Evolutionary conservation across 2,888 invertebrate genomes (phyloP).

Genomic region (Acronicta leporina): DNA sequence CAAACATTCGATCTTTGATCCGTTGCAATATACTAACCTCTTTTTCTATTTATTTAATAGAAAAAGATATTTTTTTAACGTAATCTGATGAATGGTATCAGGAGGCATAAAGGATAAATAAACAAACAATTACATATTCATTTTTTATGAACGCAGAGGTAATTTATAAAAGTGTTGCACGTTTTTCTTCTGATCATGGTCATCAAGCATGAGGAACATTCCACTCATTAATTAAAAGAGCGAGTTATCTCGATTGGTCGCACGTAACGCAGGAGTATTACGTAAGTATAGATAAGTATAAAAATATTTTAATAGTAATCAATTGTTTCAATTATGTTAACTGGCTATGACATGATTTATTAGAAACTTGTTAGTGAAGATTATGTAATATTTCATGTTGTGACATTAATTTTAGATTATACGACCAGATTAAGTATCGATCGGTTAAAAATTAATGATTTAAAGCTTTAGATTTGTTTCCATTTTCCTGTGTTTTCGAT

Average conservation of each 20-base stretch:
- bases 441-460: neutral
- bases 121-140: too few species aligned
- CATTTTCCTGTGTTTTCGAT: neutral
- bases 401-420: neutral
- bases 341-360: neutral
- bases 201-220: neutral
- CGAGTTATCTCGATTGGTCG: neutral
- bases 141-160: too few species aligned
- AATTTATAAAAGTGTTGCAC: too few species aligned
- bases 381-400: too few species aligned
- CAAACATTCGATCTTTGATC: too few species aligned
- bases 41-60: too few species aligned
- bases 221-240: constrained; percentile 4
- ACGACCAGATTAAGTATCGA: neutral
- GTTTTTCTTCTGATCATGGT: constrained; percentile 2
- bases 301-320: neutral
- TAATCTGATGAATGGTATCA: too few species aligned
- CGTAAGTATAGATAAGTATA: constrained; percentile 5
- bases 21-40: too few species aligned
- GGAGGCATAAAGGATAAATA: too few species aligned
- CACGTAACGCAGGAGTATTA: neutral
- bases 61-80: too few species aligned
- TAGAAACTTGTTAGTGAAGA: too few species aligned
- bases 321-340: neutral
- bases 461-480: neutral